These are phyloP conservation scores for Mythimna ferrago DNA, from an alignment of 2,888 invertebrate genomes.

Conservation along the genomic window DNA sequence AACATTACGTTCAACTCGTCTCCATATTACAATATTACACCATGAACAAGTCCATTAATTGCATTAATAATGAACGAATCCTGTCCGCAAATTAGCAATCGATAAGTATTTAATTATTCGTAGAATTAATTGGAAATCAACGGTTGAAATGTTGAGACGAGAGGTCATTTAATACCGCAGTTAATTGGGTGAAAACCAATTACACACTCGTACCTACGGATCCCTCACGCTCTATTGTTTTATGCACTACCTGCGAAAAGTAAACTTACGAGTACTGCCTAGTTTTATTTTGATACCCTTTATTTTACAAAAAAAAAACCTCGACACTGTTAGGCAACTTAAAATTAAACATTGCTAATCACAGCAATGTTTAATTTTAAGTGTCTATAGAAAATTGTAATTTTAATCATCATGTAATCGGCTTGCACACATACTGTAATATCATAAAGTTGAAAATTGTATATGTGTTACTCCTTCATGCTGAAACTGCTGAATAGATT, in stretches of 20 bases:
- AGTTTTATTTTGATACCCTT: too few relatives aligned
- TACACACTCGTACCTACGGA: conserved; percentile 42
- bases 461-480: too few relatives aligned
- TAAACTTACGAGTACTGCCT: too few relatives aligned
- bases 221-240: conserved; percentile 64
- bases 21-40: neutral
- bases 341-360: too few relatives aligned
- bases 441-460: too few relatives aligned
- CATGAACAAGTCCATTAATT: neutral
- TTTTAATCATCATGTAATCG: too few relatives aligned
- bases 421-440: too few relatives aligned
- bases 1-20: neutral
- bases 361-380: too few relatives aligned
- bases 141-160: conserved; percentile 53
- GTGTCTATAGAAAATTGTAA: too few relatives aligned
- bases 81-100: conserved; percentile 23
- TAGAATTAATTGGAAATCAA: conserved; percentile 57
- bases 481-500: too few relatives aligned
- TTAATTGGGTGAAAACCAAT: conserved; percentile 74
- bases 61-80: conserved; percentile 9
- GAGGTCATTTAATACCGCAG: conserved; percentile 64
- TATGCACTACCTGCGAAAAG: conserved; percentile 25
- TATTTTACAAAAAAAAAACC: too few relatives aligned
- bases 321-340: too few relatives aligned
- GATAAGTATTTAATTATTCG: conserved; percentile 44